phyloP scores from a whole-genome alignment of 1,140 invertebrate genomes.

The Caenorhabditis latens region DNA sequence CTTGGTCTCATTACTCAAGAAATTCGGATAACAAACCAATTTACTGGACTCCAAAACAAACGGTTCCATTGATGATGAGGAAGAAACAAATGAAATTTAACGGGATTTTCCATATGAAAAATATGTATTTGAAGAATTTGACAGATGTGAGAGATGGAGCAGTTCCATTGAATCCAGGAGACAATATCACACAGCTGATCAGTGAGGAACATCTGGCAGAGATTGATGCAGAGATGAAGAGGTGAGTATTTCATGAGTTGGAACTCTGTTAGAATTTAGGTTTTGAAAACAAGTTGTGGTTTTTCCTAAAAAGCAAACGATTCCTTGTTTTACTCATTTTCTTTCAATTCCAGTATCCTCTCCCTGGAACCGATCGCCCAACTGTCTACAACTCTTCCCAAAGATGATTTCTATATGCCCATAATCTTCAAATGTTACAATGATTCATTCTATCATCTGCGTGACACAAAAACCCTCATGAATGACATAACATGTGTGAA shows the following conservation, averaged over 20 bases:
- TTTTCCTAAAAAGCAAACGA: too few species aligned
- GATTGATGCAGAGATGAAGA: constrained; percentile 11
- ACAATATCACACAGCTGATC: constrained; percentile 24
- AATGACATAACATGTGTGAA: constrained; percentile 6
- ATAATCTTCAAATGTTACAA: constrained; percentile 32
- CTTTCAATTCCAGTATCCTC: background rate
- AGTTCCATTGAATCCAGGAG: background rate
- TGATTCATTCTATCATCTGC: constrained; percentile 14
- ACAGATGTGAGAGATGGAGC: constrained; percentile 13
- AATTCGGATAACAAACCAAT: constrained; percentile 1
- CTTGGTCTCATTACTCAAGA: constrained; percentile 3
- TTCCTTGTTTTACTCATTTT: too few species aligned
- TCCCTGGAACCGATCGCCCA: background rate
- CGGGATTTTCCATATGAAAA: background rate
- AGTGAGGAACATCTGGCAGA: constrained; percentile 1
- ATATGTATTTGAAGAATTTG: constrained; percentile 26
- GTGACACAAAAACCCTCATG: constrained; percentile 2
- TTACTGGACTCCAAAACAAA: background rate
- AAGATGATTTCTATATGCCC: constrained; percentile 14
- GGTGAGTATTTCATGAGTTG: background rate
- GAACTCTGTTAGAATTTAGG: too few species aligned
- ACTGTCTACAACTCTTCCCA: background rate
- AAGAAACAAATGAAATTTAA: background rate
- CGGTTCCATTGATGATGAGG: constrained; percentile 4
- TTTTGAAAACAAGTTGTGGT: too few species aligned